phyloP scores from a whole-genome alignment of 2,888 invertebrate species.

The Eurytoma adleriae region DNA sequence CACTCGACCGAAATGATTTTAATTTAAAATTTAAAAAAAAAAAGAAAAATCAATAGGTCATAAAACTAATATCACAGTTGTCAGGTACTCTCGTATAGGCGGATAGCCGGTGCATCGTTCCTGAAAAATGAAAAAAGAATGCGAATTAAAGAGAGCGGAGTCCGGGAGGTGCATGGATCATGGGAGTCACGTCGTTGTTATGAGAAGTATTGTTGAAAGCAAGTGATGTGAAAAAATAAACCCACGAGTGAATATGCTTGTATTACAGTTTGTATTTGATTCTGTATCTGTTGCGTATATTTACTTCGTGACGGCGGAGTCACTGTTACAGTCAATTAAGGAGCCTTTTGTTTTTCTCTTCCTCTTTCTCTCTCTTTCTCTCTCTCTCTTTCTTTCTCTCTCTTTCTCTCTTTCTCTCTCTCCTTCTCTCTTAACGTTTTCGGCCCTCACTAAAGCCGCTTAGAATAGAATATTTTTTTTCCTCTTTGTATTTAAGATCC shows the following conservation, averaged over 20 bases:
- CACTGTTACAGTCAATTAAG: conserved; percentile 55
- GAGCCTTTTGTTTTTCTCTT: not conserved
- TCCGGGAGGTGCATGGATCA: conserved; percentile 52
- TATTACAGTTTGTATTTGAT: conserved; percentile 59
- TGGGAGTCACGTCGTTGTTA: conserved; percentile 56
- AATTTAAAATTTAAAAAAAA: conserved; percentile 8
- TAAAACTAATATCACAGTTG: conserved; percentile 56
- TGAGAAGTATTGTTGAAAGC: conserved; percentile 46
- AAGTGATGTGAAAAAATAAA: conserved; percentile 56
- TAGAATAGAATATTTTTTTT: conserved; percentile 42
- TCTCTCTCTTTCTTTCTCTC: too few species aligned
- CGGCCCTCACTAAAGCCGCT: conserved; percentile 32
- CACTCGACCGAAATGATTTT: not conserved
- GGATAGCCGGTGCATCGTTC: conserved; percentile 49
- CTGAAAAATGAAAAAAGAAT: conserved; percentile 57
- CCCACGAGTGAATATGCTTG: conserved; percentile 53
- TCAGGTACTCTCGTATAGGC: conserved; percentile 56
- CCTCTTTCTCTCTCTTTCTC: too few species aligned
- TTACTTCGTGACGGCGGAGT: conserved; percentile 51
- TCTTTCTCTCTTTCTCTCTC: too few species aligned
- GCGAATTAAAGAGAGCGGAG: conserved; percentile 48
- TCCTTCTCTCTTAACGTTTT: not conserved
- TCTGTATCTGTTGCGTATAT: conserved; percentile 58
- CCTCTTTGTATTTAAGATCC: conserved; percentile 16
- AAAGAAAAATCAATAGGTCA: not conserved